Percentiles rank a stretch among this genome's conserved stretches.
These are phyloP conservation scores for Atrina japonica DNA, from an alignment of 2,888 invertebrate species.

Conservation along the genomic window DNA sequence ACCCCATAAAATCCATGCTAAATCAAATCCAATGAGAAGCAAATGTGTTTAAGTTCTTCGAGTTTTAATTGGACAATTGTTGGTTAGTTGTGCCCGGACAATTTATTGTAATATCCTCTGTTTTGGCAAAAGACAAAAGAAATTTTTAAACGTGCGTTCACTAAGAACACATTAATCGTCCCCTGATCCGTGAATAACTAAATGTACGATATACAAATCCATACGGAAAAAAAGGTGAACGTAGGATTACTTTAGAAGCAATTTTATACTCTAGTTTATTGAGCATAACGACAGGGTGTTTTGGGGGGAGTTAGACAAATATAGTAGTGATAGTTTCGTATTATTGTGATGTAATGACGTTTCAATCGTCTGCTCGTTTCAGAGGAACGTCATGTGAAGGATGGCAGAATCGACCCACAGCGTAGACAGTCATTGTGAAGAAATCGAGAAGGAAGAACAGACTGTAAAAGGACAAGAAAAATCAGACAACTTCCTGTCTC, in stretches of 20 bases:
- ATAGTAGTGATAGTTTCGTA: too few species aligned
- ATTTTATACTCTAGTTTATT: constrained; percentile 8
- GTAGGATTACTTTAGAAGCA: not conserved
- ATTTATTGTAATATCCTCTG: not conserved
- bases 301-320: too few species aligned
- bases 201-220: not conserved
- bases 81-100: too few species aligned
- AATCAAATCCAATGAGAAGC: too few species aligned
- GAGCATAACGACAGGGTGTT: not conserved
- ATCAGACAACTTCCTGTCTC: constrained; percentile 49
- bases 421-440: constrained; percentile 25
- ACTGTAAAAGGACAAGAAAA: constrained; percentile 12
- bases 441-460: constrained; percentile 9
- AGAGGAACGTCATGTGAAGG: constrained; percentile 35
- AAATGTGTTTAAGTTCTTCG: too few species aligned
- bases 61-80: too few species aligned
- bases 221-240: not conserved
- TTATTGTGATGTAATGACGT: constrained; percentile 4
- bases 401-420: constrained; percentile 35
- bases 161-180: constrained; percentile 4
- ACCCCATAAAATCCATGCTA: too few species aligned
- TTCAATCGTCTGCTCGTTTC: constrained; percentile 12
- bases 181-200: constrained; percentile 4
- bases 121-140: constrained; percentile 27
- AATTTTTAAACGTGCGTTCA: not conserved